phyloP scores from a whole-genome alignment of 2,888 invertebrate genomes.

The Nasonovia ribisnigri region DNA sequence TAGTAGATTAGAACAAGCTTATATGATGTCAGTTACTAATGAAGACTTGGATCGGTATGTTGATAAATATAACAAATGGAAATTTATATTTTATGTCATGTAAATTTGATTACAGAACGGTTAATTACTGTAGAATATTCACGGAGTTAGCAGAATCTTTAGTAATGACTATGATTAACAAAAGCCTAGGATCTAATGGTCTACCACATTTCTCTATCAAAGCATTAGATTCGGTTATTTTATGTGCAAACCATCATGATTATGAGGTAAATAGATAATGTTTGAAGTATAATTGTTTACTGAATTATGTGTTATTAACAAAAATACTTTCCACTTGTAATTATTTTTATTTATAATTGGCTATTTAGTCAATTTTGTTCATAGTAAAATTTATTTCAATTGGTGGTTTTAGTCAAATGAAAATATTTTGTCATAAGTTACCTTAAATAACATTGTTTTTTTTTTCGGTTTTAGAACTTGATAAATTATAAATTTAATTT shows the following conservation, averaged over 20 bases:
- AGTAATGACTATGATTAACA: conserved; percentile 82
- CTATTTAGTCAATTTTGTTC: background rate
- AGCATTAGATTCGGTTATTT: conserved; percentile 88
- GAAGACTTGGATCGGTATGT: conserved; percentile 90
- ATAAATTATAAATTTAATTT: background rate
- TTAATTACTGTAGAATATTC: conserved; percentile 94
- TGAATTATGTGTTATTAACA: conserved; percentile 5
- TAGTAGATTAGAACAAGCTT: conserved; percentile 83
- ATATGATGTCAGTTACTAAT: conserved; percentile 90
- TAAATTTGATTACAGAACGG: conserved; percentile 74
- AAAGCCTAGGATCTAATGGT: conserved; percentile 73
- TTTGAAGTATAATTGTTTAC: conserved; percentile 12
- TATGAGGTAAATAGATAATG: conserved; percentile 83
- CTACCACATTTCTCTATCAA: conserved; percentile 82
- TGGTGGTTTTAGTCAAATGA: background rate
- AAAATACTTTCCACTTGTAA: background rate
- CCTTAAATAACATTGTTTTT: background rate
- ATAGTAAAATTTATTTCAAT: background rate
- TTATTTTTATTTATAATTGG: background rate
- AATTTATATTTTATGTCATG: background rate
- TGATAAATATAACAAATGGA: background rate
- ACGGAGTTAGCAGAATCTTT: conserved; percentile 94
- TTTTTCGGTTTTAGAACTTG: background rate
- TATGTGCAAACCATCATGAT: conserved; percentile 96
- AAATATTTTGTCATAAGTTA: background rate